Percentiles rank a stretch among this genome's conserved stretches.
Conservation (phyloP, 2,888 invertebrate genomes). For the Drosophila anomalata region DNA sequence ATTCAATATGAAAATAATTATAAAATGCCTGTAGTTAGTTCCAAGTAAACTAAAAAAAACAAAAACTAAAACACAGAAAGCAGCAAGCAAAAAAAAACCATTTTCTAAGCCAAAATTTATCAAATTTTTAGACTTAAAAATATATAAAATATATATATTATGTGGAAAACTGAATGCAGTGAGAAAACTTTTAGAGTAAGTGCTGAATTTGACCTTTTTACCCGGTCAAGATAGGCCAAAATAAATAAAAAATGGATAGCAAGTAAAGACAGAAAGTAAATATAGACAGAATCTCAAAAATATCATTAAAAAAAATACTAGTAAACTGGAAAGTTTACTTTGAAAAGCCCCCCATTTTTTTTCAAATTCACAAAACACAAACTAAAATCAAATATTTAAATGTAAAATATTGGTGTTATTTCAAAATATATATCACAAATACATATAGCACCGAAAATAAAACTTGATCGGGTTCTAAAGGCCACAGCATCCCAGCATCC, state of each 20-base stretch:
- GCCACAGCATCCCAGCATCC: slow-evolving; percentile 44
- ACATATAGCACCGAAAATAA: neutral
- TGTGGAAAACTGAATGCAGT: slow-evolving; percentile 15
- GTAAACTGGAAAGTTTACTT: neutral
- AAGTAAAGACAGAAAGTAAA: neutral
- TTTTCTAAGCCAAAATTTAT: slow-evolving; percentile 78
- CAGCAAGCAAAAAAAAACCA: slow-evolving; percentile 36
- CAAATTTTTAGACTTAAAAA: slow-evolving; percentile 64
- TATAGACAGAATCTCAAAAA: neutral
- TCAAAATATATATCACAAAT: neutral
- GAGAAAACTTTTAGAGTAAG: slow-evolving; percentile 24
- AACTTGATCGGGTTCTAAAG: slow-evolving; percentile 55
- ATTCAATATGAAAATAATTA: slow-evolving; percentile 28
- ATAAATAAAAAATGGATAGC: neutral
- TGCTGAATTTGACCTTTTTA: slow-evolving; percentile 18
- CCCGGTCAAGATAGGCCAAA: slow-evolving; percentile 29
- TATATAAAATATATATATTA: slow-evolving; percentile 13
- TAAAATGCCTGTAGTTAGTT: slow-evolving; percentile 79
- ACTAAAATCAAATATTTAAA: slow-evolving; percentile 3
- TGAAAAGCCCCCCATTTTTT: neutral
- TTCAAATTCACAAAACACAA: neutral
- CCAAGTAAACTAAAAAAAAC: slow-evolving; percentile 57
- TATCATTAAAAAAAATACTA: neutral
- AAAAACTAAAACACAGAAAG: slow-evolving; percentile 42
- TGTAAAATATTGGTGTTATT: slow-evolving; percentile 7